These are phyloP conservation scores for Hirtodrosophila alboralis DNA, from an alignment of 2,888 invertebrate species.

Conservation along the genomic window DNA sequence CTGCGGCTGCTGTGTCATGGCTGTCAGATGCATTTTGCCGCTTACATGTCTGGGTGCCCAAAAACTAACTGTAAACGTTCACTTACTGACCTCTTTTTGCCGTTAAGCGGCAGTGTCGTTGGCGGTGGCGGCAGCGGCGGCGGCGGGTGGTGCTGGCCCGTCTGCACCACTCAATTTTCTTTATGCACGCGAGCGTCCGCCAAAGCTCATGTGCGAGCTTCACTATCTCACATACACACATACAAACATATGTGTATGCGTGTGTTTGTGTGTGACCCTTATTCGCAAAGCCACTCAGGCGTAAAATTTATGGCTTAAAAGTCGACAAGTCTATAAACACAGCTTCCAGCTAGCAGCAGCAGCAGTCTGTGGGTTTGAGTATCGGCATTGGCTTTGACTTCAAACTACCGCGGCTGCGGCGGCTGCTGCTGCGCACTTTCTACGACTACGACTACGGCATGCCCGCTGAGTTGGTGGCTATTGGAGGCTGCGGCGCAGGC, in stretches of 20 bases:
- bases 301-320: conserved; percentile 80
- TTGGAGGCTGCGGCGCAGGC: conserved; percentile 11
- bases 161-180: conserved; percentile 71
- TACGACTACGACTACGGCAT: conserved; percentile 56
- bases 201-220: conserved; percentile 56
- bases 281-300: conserved; percentile 78
- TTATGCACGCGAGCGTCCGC: conserved; percentile 71
- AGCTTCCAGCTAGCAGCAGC: conserved; percentile 74
- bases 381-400: conserved; percentile 52
- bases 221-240: conserved; percentile 19
- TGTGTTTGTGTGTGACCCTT: conserved; percentile 70
- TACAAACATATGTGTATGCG: conserved; percentile 14
- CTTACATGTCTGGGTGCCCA: conserved; percentile 68
- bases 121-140: conserved; percentile 12
- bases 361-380: conserved; percentile 42
- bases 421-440: conserved; percentile 61
- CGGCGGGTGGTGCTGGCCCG: conserved; percentile 2
- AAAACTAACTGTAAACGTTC: conserved; percentile 79
- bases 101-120: conserved; percentile 18
- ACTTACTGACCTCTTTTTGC: conserved; percentile 75
- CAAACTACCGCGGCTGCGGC: conserved; percentile 27
- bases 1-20: conserved; percentile 62
- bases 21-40: conserved; percentile 73
- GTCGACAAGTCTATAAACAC: conserved; percentile 78
- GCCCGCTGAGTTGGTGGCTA: conserved; percentile 37